These are phyloP conservation scores for Thalassaphorura encarpata DNA, from an alignment of 1,140 invertebrate species.

Conservation along the genomic window DNA sequence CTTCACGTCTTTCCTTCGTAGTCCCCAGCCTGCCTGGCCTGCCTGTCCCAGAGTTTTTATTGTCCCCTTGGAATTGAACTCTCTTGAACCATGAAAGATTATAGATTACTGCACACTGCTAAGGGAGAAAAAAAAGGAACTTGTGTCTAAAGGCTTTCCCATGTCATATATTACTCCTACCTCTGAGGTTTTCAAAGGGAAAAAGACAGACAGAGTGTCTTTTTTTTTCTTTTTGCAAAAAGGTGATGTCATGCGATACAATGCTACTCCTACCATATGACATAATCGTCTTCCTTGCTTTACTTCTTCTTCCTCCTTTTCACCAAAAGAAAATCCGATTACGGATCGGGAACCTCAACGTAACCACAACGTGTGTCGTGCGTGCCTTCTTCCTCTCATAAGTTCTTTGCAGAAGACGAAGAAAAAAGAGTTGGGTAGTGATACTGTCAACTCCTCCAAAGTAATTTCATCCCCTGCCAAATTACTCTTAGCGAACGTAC, in stretches of 20 bases:
- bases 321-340: not conserved
- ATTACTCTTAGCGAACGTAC: not conserved
- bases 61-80: conserved; percentile 1
- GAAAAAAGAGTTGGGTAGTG: not conserved
- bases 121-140: not conserved
- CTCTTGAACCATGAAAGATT: not conserved
- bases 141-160: not conserved
- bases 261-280: too few relatives aligned
- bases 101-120: not conserved
- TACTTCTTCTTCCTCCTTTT: too few relatives aligned
- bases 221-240: not conserved
- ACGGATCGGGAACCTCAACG: not conserved
- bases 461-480: not conserved
- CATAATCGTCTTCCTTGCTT: too few relatives aligned
- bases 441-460: not conserved
- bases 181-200: not conserved
- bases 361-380: not conserved
- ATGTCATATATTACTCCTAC: not conserved
- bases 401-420: not conserved
- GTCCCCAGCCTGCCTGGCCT: not conserved
- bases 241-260: too few relatives aligned
- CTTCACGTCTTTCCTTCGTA: not conserved
- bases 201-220: not conserved
- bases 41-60: not conserved
- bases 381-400: not conserved